phyloP scores from a whole-genome alignment of 2,113 vertebrate species.

The Grus americana region DNA sequence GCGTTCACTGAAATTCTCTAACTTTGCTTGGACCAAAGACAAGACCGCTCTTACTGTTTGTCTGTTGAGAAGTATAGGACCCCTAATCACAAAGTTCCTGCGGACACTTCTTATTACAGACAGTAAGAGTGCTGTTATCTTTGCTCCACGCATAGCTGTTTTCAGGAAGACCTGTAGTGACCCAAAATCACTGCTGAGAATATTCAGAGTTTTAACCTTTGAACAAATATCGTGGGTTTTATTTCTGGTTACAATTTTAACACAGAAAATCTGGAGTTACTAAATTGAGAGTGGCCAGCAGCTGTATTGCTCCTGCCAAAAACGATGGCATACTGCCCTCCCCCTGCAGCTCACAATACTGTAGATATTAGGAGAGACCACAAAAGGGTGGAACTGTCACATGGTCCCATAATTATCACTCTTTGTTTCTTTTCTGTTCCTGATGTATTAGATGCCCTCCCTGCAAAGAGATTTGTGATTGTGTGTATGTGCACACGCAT shows the following conservation, averaged over 20 bases:
- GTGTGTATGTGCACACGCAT: background rate
- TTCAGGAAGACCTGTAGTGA: background rate
- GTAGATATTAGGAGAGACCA: background rate
- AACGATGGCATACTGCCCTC: background rate
- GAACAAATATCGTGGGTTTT: accelerated
- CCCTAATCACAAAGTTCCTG: accelerated
- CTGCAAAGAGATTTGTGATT: background rate
- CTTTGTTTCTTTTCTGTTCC: constrained; percentile 18
- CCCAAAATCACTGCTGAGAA: background rate
- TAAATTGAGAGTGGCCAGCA: background rate
- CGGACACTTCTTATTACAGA: accelerated
- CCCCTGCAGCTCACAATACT: background rate
- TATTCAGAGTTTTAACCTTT: background rate
- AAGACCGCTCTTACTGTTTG: background rate
- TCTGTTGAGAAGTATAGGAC: accelerated
- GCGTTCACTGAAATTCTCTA: accelerated
- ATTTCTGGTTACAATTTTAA: background rate
- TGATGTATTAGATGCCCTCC: background rate
- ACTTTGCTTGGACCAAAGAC: too few species aligned
- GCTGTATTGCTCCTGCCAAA: background rate
- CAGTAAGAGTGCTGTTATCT: background rate
- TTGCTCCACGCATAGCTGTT: background rate
- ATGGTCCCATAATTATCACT: background rate
- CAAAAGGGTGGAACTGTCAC: constrained; percentile 2
- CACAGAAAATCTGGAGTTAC: background rate